phyloP scores from a whole-genome alignment of 2,797 vertebrate species.

The Calcarius lapponicus region DNA sequence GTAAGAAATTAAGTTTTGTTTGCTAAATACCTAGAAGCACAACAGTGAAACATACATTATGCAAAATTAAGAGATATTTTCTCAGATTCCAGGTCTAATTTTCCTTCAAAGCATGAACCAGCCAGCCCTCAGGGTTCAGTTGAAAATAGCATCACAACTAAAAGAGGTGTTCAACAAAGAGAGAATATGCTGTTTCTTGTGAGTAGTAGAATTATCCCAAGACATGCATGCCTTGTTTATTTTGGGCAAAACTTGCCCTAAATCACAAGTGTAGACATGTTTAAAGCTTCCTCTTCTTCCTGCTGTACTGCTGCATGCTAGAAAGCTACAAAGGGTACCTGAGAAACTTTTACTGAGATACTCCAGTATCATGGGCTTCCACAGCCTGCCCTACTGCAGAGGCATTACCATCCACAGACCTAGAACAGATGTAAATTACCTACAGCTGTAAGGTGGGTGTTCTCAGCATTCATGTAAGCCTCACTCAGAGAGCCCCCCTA shows the following conservation, averaged over 20 bases:
- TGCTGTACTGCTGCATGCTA: neutral
- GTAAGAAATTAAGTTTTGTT: neutral
- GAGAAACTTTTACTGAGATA: neutral
- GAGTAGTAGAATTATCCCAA: neutral
- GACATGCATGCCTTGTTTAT: neutral
- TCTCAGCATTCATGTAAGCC: neutral
- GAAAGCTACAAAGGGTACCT: neutral
- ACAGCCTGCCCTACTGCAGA: neutral
- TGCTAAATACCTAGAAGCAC: neutral
- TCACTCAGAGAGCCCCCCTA: neutral
- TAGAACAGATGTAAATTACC: neutral
- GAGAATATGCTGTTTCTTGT: neutral
- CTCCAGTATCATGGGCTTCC: neutral
- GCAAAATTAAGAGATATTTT: neutral
- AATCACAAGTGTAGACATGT: neutral
- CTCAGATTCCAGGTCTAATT: neutral
- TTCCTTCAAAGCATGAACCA: neutral
- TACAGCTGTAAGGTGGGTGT: neutral
- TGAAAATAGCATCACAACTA: neutral
- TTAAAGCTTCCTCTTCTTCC: neutral
- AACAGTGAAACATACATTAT: neutral
- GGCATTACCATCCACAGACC: neutral
- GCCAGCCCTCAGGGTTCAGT: neutral
- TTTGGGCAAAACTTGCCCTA: neutral
- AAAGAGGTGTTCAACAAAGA: neutral